Evolutionary conservation across 2,113 vertebrate genomes (phyloP), one percentile per base, ranked within the genome.

Genomic region (Apistogramma diplotaenia): DNA sequence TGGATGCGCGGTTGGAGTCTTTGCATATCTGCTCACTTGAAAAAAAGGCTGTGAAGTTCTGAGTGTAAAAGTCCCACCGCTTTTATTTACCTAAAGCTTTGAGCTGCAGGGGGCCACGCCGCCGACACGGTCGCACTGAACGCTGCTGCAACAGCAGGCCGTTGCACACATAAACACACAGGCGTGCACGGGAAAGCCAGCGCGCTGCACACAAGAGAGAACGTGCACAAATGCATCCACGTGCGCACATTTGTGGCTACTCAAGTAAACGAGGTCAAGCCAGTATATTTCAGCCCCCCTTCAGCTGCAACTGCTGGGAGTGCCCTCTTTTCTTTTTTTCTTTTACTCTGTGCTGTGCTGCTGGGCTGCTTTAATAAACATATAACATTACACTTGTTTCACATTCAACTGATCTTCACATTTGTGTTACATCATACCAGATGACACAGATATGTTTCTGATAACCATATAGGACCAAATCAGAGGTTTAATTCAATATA

Each of bases 241-340:
- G 9, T 35, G 33, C 33, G 8, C 71, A 59, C 60, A 19, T 29
- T 43, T 10, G 76, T 57, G 87, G 79, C 85, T 83, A 89, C 57
- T 84, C 81, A 83, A 86, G 86, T 85, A 82, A 93, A 93, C 0
- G 53, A 81, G 91, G 89, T 91, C 60, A 72, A 88, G 83, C 84
- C 37, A 19, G 53, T 21, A n/a, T 76, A 31, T 77, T 74, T 59
- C 65, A 43, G 3, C 11, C 71, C 62, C 31, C 3, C 15, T 5
- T 51, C 75, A 70, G 74, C 51, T 54, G 49, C 23, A 33, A 18
- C 9, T 46, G 16, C 54, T 80, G 13, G 61, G 58, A 46, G 31
- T 53, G 75, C 29, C 27, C 5, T 73, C 46, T 31, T 74, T 19
- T 29, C n/a, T n/a, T n/a, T n/a, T n/a, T n/a, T n/a, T n/a, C n/a